Base-by-base conservation (phyloP, 92 coral and sea anemone genomes). In the Ricordea florida region DNA sequence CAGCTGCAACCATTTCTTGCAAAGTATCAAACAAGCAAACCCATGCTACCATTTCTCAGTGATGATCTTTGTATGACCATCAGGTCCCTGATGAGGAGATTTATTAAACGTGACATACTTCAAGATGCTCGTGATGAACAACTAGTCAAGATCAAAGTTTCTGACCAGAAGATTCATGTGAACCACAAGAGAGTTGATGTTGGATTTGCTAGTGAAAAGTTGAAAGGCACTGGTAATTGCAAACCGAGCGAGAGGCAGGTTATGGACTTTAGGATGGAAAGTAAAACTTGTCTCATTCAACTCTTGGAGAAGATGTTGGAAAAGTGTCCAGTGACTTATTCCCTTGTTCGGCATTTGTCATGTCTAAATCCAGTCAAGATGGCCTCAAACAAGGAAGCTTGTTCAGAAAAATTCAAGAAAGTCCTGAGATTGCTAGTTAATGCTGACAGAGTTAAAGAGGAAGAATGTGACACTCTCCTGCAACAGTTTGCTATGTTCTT, bases 291-390 rank as follows among this genome's bases (percentile, higher is more conserved):
- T 36, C 36, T 72, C 56, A 57, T 71, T 32, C 44, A 71, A 17
- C 51, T 70, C 22, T 5, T 74, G 25, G 37, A 32, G 64, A 80
- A 70, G 65, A 46, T 71, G 18, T 35, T 80, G 52, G 74, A 81
- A 40, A 67, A 77, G 17, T 73, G 82, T 43, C 70, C 88, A 40
- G 31, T 82, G 47, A n/a, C n/a, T n/a, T n/a, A n/a, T n/a, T n/a
- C n/a, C n/a, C n/a, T n/a, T n/a, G n/a, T n/a, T n/a, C n/a, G n/a
- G n/a, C n/a, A n/a, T n/a, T n/a, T n/a, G n/a, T n/a, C n/a, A n/a
- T n/a, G n/a, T n/a, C n/a, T n/a, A n/a, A n/a, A n/a, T n/a, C n/a
- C n/a, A n/a, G n/a, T n/a, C n/a, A n/a, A n/a, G n/a, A n/a, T n/a
- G n/a, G n/a, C n/a, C n/a, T n/a, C n/a, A n/a, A n/a, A n/a, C n/a